Percentiles rank a stretch among this genome's conserved stretches.
phyloP scores from a whole-genome alignment of 2,888 invertebrate genomes.

The Cryptocheilus praepositus region DNA sequence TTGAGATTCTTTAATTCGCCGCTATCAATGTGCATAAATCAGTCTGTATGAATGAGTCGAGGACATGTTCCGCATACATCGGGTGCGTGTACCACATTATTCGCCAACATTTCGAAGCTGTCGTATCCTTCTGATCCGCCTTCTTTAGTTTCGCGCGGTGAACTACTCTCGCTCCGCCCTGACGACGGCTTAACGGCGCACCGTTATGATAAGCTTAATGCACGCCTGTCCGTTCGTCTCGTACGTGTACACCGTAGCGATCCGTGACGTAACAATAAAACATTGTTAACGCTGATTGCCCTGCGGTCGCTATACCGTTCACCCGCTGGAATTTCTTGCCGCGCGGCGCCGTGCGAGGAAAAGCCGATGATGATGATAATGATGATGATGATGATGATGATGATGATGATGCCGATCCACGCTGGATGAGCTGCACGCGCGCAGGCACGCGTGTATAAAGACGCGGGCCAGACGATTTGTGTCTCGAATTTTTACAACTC shows the following conservation, averaged over 20 bases:
- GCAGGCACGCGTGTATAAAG: constrained; percentile 25
- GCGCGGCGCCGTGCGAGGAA: constrained; percentile 37
- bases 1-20: no score
- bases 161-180: constrained; percentile 38
- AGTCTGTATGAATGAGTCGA: not conserved
- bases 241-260: constrained; percentile 55
- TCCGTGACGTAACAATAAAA: constrained; percentile 73
- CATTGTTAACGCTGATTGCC: constrained; percentile 73
- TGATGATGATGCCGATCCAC: constrained; percentile 40
- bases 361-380: constrained; percentile 52
- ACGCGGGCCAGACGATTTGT: constrained; percentile 26
- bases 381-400: constrained; percentile 45
- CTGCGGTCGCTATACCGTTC: constrained; percentile 66
- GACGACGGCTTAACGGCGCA: constrained; percentile 62
- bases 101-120: constrained; percentile 16
- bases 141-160: constrained; percentile 40
- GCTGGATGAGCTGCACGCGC: constrained; percentile 43
- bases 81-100: constrained; percentile 3
- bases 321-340: constrained; percentile 61
- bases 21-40: no score
- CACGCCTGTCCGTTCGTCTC: constrained; percentile 65
- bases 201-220: constrained; percentile 74
- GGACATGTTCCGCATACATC: constrained; percentile 3
- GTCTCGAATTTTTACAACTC: constrained; percentile 9
- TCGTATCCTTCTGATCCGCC: constrained; percentile 22